Base-by-base conservation (phyloP, 2,113 vertebrate genomes). In the Thalassoma bifasciatum region DNA sequence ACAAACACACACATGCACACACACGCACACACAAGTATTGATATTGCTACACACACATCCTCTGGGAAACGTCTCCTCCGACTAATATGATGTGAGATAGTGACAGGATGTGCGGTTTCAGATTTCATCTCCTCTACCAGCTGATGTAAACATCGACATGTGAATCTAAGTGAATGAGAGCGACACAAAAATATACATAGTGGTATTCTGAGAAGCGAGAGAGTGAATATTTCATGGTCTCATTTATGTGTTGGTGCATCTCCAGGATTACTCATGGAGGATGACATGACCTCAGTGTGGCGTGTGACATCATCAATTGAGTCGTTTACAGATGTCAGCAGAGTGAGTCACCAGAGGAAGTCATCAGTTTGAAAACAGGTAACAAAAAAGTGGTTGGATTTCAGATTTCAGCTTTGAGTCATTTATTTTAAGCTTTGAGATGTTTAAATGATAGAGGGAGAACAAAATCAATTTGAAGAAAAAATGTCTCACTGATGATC, bases 271-370 rank as follows among this genome's bases (percentile, higher is more conserved):
- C 71, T 89, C 81, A 84, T 63, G 42, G 12, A 62, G 54, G 46
- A 36, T 76, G 83, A 79, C 72, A 65, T 71, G 66, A 83, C 80
- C 82, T 85, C 52, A 69, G 49, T 42, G 34, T 0, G 5, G 70
- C 57, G 62, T 24, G 71, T 88, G 86, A 89, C 54, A 65, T 89
- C 88, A 86, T 80, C 74, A 81, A 56, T 78, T 63, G 66, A 83
- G 75, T 44, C 24, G 67, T 58, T 63, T 19, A 57, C 66, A 72
- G 22, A 74, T 63, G 67, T 61, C 66, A 81, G 36, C 79, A 75
- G 71, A 64, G 50, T 83, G 87, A 83, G 59, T 85, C 80, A 89
- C 67, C 37, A 63, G 10, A 76, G 71, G 65, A 81, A 70, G 61
- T 81, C 59, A 63, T 63, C 73, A 21, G 24, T 68, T 36, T 66